phyloP scores from a whole-genome alignment of 2,797 vertebrate species.

The Brachymystax lenok region DNA sequence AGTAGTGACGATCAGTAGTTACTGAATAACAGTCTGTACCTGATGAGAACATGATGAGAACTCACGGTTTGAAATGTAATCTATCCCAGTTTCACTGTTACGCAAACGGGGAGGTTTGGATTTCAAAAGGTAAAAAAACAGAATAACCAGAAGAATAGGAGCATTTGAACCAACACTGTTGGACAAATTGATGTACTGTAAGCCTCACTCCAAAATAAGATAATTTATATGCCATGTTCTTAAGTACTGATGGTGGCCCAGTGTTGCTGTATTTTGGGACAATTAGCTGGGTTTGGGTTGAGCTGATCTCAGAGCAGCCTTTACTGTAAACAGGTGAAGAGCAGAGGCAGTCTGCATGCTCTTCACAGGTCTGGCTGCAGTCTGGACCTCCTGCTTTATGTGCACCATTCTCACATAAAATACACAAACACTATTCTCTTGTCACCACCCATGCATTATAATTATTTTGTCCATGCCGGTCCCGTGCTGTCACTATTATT shows the following conservation, averaged over 20 bases:
- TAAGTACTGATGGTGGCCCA: neutral
- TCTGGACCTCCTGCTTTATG: neutral
- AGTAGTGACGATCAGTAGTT: slow-evolving; percentile 4
- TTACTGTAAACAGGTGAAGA: neutral
- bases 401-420: neutral
- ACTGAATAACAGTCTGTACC: neutral
- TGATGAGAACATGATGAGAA: neutral
- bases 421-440: slow-evolving; percentile 11
- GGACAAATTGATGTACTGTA: slow-evolving; percentile 11
- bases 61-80: neutral
- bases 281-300: neutral
- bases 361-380: neutral
- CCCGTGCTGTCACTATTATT: slow-evolving; percentile 32
- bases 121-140: neutral
- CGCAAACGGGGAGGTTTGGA: neutral
- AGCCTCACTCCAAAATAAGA: neutral
- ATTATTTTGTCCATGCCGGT: slow-evolving; percentile 48
- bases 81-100: neutral
- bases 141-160: neutral
- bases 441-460: slow-evolving; percentile 46
- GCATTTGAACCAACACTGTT: neutral
- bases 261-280: neutral
- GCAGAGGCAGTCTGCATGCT: neutral
- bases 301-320: neutral
- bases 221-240: too few species aligned